These are phyloP conservation scores for Aphidius colemani DNA, from an alignment of 2,888 invertebrate genomes.

Conservation along the genomic window DNA sequence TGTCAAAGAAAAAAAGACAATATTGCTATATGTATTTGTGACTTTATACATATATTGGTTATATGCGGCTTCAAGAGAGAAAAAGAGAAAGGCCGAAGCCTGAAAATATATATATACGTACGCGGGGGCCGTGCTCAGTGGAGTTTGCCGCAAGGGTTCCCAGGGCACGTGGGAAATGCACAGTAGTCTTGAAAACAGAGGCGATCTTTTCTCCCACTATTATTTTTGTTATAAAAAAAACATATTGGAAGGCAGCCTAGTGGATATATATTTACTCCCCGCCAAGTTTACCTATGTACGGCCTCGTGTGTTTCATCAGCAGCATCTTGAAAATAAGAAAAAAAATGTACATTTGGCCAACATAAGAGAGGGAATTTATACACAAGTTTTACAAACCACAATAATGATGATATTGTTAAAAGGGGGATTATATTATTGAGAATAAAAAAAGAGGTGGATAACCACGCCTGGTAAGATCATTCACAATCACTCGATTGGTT, in stretches of 20 bases:
- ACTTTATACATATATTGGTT: conserved; percentile 10
- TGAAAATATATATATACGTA: conserved; percentile 17
- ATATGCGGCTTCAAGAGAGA: conserved; percentile 17
- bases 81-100: conserved; percentile 28
- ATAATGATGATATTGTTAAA: no score
- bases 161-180: conserved; percentile 69
- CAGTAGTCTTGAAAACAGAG: conserved; percentile 63
- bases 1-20: background rate
- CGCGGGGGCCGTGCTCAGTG: conserved; percentile 34
- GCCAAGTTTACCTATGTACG: background rate
- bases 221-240: no score
- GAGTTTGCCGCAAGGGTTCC: conserved; percentile 60
- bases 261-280: no score
- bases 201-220: conserved; percentile 41
- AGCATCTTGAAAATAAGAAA: conserved; percentile 2
- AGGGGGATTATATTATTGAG: no score
- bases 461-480: no score
- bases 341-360: no score
- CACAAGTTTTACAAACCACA: no score
- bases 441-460: no score
- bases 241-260: no score
- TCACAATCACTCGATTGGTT: no score
- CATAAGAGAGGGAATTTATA: no score
- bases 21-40: background rate
- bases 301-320: conserved; percentile 4